A percentile compares a stretch with the other conserved stretches of the same genome.
These are phyloP conservation scores for Neoarius graeffei DNA, from an alignment of 2,113 vertebrate genomes.

Conservation along the genomic window DNA sequence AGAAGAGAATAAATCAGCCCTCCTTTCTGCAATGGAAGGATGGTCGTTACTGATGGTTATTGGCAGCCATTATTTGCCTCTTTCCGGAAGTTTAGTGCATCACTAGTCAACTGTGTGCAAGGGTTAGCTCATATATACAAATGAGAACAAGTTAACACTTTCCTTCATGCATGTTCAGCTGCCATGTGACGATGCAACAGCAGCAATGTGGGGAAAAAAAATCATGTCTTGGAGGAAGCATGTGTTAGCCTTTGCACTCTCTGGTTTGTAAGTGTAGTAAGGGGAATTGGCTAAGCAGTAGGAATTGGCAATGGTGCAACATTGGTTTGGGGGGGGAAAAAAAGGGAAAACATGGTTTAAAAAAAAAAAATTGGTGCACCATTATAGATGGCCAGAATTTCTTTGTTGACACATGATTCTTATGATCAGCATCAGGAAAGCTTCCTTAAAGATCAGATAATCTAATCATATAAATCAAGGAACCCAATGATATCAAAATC, in stretches of 20 bases:
- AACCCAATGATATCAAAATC: neutral
- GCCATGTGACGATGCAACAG: neutral
- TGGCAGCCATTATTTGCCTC: neutral
- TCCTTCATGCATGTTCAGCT: conserved; percentile 11
- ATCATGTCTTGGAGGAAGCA: neutral
- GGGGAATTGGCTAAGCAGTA: neutral
- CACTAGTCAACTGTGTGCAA: neutral
- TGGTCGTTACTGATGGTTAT: neutral
- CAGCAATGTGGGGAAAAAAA: neutral
- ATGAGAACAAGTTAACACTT: neutral
- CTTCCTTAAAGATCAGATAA: conserved; percentile 31
- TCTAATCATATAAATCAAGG: conserved; percentile 20
- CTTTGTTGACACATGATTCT: neutral
- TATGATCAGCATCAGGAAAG: conserved; percentile 1
- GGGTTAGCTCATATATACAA: neutral
- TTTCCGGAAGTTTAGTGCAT: neutral
- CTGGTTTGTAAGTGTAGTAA: neutral
- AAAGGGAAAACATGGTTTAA: neutral
- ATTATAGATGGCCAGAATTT: neutral
- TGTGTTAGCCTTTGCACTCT: neutral
- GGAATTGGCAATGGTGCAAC: neutral
- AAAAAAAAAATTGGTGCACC: neutral
- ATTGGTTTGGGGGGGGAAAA: neutral
- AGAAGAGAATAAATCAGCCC: neutral
- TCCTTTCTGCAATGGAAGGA: neutral